phyloP scores from a whole-genome alignment of 2,888 invertebrate species.

The Lissocephala sabroskyi region DNA sequence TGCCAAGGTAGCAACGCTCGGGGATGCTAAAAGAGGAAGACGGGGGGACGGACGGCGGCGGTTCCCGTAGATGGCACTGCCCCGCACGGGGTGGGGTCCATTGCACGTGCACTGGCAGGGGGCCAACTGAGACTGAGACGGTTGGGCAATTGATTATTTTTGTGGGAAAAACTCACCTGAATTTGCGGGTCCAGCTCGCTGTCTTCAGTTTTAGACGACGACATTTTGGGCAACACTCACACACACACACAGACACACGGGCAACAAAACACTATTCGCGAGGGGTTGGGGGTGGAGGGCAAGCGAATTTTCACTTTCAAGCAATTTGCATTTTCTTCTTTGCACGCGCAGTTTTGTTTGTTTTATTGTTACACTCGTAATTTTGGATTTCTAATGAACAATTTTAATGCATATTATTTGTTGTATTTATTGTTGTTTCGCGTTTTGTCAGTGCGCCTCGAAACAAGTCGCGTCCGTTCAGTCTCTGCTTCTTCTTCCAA shows the following conservation, averaged over 20 bases:
- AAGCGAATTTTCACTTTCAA: slow-evolving; percentile 56
- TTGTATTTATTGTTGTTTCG: background rate
- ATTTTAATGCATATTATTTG: background rate
- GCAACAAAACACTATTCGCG: no score
- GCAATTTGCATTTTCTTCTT: background rate
- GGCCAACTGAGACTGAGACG: no score
- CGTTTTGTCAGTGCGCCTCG: no score
- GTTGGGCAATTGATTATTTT: background rate
- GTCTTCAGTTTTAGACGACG: slow-evolving; percentile 49
- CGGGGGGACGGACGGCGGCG: no score
- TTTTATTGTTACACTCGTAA: no score
- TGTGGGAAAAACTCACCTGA: slow-evolving; percentile 59
- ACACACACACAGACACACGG: no score
- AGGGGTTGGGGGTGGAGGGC: background rate
- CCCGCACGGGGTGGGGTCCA: background rate
- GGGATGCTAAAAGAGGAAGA: no score
- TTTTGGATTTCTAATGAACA: background rate
- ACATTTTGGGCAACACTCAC: slow-evolving; percentile 37
- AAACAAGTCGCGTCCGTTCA: no score
- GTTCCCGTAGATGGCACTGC: background rate
- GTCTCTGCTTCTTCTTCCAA: no score
- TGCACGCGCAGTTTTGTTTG: no score
- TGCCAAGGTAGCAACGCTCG: slow-evolving; percentile 19
- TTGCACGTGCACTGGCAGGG: slow-evolving; percentile 21
- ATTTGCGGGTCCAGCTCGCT: slow-evolving; percentile 71